Evolutionary conservation across 2,797 vertebrate genomes (phyloP).

Genomic region (Argya squamiceps): DNA sequence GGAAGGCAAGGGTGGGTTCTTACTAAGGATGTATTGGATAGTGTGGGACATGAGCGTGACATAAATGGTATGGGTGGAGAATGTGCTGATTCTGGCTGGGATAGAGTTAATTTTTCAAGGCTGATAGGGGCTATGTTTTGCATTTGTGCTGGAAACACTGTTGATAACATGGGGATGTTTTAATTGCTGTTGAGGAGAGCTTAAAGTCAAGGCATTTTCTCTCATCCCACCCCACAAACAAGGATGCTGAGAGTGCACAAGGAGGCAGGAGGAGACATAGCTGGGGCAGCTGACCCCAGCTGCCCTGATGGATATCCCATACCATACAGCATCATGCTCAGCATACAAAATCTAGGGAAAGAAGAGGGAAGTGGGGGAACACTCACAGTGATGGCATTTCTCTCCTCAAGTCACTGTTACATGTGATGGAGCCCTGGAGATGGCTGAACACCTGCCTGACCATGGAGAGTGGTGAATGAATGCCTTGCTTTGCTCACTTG

Average conservation of each 20-base stretch:
- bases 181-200: background rate
- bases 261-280: background rate
- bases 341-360: background rate
- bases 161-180: background rate
- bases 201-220: background rate
- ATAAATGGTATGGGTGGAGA: background rate
- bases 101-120: background rate
- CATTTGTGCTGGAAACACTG: background rate
- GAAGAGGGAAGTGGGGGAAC: background rate
- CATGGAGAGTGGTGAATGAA: background rate
- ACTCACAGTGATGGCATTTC: background rate
- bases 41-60: background rate
- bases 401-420: background rate
- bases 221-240: accelerated
- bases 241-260: background rate
- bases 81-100: background rate
- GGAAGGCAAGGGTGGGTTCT: accelerated
- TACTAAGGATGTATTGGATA: background rate
- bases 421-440: background rate
- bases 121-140: background rate
- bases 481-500: background rate
- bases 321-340: too few species aligned
- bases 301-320: background rate
- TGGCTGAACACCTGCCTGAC: background rate
- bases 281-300: background rate